Evolutionary conservation across 2,888 invertebrate species (phyloP), one percentile per base, ranked within the genome.

Genomic region (Diadromus collaris): DNA sequence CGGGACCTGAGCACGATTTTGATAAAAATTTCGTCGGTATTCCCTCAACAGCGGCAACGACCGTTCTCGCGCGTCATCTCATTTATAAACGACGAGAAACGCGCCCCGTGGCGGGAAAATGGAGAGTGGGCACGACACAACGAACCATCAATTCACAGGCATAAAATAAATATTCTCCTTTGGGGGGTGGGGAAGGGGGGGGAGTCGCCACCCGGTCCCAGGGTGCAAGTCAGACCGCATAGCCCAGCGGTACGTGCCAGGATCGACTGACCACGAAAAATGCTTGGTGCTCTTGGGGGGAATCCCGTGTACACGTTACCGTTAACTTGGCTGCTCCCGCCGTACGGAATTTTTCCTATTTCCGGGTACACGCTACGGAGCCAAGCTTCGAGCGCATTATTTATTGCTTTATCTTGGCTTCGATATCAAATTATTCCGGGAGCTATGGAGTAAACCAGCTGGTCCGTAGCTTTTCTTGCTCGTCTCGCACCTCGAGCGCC

Each of bases 341-440:
- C 32, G 27, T 34, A 29, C 51, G 46, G 61, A 74, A 81, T 81
- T 72, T 76, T 78, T 69, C 78, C 75, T 56, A 76, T 81, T 81
- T 81, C 78, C 80, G 76, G 65, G 69, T 71, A 54, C 63, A 58
- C 72, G 54, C 19, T 64, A 0, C 58, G 34, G 60, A 19, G 34
- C 29, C 56, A 41, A 51, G 48, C 48, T 61, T 32, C 41, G 32
- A 41, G 48, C 41, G 51, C 69, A 58, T 79, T 81, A 79, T 78
- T 81, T 75, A 81, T 65, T 75, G 65, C 58, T 78, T 72, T 81
- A 81, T 81, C 81, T 78, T 60, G 61, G 70, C 19, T 72, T 75
- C 77, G 70, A 81, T 75, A 81, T 81, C 81, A 79, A 81, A 79
- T 81, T 79, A 81, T 81, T 79, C 77, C 65, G 46, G 64, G 58